Base-by-base conservation (phyloP, 2,888 invertebrate species). In the Sicus ferrugineus region DNA sequence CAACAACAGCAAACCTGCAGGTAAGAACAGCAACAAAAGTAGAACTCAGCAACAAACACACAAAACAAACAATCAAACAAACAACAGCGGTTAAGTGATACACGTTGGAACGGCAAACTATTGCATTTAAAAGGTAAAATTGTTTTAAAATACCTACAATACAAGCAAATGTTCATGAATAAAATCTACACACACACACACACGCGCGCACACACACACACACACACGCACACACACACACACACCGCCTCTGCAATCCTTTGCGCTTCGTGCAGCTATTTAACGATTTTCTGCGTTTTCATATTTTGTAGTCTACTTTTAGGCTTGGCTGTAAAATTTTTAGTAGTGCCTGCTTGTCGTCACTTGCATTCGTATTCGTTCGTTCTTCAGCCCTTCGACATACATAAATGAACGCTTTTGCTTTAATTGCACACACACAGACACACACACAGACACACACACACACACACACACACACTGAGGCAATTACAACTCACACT, bases 221-320 rank as follows among this genome's bases (percentile, higher is more conserved):
- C 34, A 34, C 9, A 34, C 1, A 34, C 34, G 14, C 2, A 1
- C 34, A 34, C 34, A 34, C 7, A 9, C 11, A 11, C 38, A 38
- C 38, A 38, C 38, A 38, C 38, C 38, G 6, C 11, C 38, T 38
- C 38, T 38, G 38, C 38, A 38, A 38, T 38, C 38, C 38, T 11
- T 9, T 38, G 38, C 38, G 38, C 38, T 38, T 9, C 38, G 7
- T 38, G 38, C 38, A 38, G 38, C 38, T 38, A 38, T 11, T 38
- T 6, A 38, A 9, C 38, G 7, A 9, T 38, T 38, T 38, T 38
- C 38, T 38, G 6, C 38, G 11, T 38, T 38, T 38, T 38, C 11
- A 38, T 38, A 9, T 6, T 38, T 11, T 31, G 46, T 67, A 42
- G 56, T 58, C 46, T 67, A 48, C 67, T 46, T 67, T 67, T 67